Evolutionary conservation across 2,888 invertebrate species (phyloP), one percentile per base, ranked within the genome.

Genomic region (Tinea trinotella): DNA sequence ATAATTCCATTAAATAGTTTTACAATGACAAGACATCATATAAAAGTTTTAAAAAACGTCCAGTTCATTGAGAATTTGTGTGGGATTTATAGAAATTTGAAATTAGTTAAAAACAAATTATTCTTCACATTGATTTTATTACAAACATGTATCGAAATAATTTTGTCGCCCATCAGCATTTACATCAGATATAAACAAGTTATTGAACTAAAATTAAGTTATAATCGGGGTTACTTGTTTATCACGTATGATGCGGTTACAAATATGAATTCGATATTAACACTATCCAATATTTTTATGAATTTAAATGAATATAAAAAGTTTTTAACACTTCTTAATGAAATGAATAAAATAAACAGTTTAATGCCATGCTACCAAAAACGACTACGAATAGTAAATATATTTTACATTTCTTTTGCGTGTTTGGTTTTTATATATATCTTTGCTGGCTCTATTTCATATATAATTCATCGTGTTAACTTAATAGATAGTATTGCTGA

Each of bases 31-130:
- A 40, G 15, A n/a, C 40, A 40, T 13, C 10, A 40, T 15, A 40
- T 46, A 19, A 18, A 18, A 18, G 15, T 46, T 17, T n/a, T 46
- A 1, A 17, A 46, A 10, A 19, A 19, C 3, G 19, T 46, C 2
- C 46, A 46, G 19, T 10, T 17, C 4, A 19, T 46, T 2, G 46
- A 46, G 2, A 46, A 17, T 17, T 18, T 17, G 2, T 17, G 2
- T 6, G 6, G 46, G 4, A 46, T 46, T 46, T 46, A 46, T 9
- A 46, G 46, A 46, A 46, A 46, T 46, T 17, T 46, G 9, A 19
- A n/a, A 46, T 17, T 18, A n/a, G 6, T 19, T 3, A 19, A 19
- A 19, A 46, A 46, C 19, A 17, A 46, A 46, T 2, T 17, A 10
- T 18, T 10, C 6, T 6, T 19, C n/a, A 7, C 3, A 19, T 46